These are phyloP conservation scores for Alces alces DNA, from an alignment of 2,113 vertebrate species.

Conservation along the genomic window DNA sequence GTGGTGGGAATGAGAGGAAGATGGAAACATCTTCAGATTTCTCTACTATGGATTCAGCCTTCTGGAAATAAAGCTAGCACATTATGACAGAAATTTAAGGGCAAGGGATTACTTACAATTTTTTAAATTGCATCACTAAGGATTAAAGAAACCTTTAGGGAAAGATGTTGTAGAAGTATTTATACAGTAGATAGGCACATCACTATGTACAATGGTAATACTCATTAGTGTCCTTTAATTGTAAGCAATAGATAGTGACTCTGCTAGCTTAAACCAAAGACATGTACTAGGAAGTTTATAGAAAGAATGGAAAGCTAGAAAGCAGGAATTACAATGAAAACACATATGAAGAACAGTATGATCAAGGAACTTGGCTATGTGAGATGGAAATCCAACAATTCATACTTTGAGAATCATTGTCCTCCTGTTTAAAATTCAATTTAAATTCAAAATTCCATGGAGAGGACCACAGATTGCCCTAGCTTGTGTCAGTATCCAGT, in stretches of 20 bases:
- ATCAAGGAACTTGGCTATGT: not conserved
- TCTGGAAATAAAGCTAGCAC: not conserved
- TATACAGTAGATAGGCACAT: not conserved
- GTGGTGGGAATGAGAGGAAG: not conserved
- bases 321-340: not conserved
- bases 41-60: not conserved
- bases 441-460: not conserved
- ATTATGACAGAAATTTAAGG: not conserved
- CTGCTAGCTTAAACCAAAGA: not conserved
- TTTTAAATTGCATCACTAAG: not conserved
- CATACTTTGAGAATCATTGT: not conserved
- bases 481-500: not conserved
- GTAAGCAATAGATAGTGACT: not conserved
- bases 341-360: not conserved
- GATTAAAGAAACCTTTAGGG: not conserved
- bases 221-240: not conserved
- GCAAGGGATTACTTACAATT: not conserved
- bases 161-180: not conserved
- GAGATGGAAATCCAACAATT: not conserved
- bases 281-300: not conserved
- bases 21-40: not conserved
- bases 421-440: not conserved
- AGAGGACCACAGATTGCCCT: not conserved
- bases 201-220: not conserved
- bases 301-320: not conserved